Conservation (phyloP, 2,888 invertebrate species). For the Hofmannophila pseudospretella region DNA sequence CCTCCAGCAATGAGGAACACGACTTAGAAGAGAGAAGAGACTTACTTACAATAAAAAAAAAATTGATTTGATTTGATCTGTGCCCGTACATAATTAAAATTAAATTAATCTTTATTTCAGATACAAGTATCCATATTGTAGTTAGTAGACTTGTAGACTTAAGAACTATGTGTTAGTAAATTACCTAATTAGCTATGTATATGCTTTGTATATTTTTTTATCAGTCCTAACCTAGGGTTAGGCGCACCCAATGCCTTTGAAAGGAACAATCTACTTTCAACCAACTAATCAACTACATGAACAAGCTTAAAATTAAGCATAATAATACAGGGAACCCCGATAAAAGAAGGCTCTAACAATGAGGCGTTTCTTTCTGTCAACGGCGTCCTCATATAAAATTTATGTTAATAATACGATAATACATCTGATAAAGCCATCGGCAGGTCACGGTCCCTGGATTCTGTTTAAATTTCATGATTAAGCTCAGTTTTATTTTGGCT, state of each 20-base stretch:
- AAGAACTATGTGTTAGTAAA: background rate
- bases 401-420: constrained; percentile 34
- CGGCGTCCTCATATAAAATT: constrained; percentile 28
- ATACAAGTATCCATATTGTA: too few relatives aligned
- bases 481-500: constrained; percentile 15
- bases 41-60: too few relatives aligned
- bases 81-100: too few relatives aligned
- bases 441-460: constrained; percentile 20
- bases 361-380: constrained; percentile 29
- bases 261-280: too few relatives aligned
- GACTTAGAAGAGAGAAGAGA: too few relatives aligned
- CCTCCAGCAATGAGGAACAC: too few relatives aligned
- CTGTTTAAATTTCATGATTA: constrained; percentile 18
- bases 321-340: constrained; percentile 14
- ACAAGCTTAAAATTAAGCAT: background rate
- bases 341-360: constrained; percentile 15
- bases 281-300: background rate
- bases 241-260: too few relatives aligned
- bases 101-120: too few relatives aligned
- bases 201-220: too few relatives aligned
- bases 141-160: background rate
- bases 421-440: constrained; percentile 23
- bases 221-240: too few relatives aligned
- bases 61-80: too few relatives aligned
- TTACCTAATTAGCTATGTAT: too few relatives aligned